phyloP scores from a whole-genome alignment of 2,113 vertebrate species.

The Butorides virescens region DNA sequence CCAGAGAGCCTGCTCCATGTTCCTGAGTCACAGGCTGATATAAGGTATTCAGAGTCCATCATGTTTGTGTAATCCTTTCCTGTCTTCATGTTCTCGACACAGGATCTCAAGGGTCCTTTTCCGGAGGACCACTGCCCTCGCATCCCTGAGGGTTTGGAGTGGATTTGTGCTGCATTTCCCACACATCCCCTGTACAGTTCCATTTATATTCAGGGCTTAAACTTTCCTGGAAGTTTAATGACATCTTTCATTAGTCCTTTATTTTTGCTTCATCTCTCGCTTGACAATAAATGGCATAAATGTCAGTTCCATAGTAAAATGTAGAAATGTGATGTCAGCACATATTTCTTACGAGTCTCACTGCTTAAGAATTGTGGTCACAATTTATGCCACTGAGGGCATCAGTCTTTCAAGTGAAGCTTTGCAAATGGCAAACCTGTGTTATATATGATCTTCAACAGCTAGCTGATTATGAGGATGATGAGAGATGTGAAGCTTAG shows the following conservation, averaged over 20 bases:
- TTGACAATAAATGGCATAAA: conserved; percentile 19
- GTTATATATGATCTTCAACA: conserved; percentile 5
- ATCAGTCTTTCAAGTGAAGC: conserved; percentile 11
- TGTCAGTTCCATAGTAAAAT: conserved; percentile 26
- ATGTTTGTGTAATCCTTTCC: neutral
- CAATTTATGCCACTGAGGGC: conserved; percentile 18
- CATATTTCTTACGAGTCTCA: neutral
- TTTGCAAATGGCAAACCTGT: conserved; percentile 21
- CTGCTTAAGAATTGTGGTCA: neutral
- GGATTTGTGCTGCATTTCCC: neutral
- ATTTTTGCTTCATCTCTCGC: neutral
- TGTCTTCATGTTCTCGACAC: neutral
- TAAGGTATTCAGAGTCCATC: no score
- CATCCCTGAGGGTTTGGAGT: neutral
- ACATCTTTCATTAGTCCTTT: conserved; percentile 6
- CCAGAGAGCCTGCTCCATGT: no score
- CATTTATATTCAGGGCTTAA: neutral
- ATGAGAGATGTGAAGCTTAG: neutral
- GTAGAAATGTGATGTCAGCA: conserved; percentile 16
- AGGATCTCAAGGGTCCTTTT: neutral
- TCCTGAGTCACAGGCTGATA: neutral
- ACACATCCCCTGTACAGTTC: neutral
- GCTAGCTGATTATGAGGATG: neutral
- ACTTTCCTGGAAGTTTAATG: neutral
- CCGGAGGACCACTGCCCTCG: neutral